Conservation (phyloP, 1,140 invertebrate species). For the Dreissena rostriformis region DNA sequence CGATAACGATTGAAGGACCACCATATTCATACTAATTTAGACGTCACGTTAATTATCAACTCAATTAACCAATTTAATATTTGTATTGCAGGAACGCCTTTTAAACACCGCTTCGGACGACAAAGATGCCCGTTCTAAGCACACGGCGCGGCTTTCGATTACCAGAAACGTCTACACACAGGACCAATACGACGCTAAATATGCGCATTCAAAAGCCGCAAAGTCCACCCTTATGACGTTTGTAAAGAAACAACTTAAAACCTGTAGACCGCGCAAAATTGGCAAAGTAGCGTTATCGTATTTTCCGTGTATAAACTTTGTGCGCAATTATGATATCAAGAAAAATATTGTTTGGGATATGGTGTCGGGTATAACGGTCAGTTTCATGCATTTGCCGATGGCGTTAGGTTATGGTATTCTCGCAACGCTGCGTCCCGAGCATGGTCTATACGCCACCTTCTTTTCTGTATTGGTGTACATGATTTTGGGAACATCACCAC, state of each 20-base stretch:
- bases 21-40: too few species aligned
- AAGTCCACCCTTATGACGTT: not conserved
- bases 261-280: not conserved
- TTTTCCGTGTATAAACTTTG: conserved; percentile 58
- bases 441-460: conserved; percentile 76
- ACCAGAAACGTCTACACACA: conserved; percentile 14
- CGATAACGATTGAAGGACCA: too few species aligned
- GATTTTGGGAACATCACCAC: conserved; percentile 73
- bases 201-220: not conserved
- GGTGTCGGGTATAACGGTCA: conserved; percentile 89
- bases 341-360: conserved; percentile 73
- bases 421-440: conserved; percentile 77
- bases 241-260: not conserved
- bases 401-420: conserved; percentile 70
- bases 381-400: conserved; percentile 92
- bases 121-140: too few species aligned
- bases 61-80: too few species aligned
- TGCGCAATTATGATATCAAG: conserved; percentile 69
- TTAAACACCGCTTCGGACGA: too few species aligned
- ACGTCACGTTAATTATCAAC: too few species aligned
- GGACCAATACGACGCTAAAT: not conserved
- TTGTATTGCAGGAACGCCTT: too few species aligned
- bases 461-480: conserved; percentile 72
- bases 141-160: not conserved
- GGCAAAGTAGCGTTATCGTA: conserved; percentile 7